A percentile compares a stretch with the other conserved stretches of the same genome.
Conservation (phyloP, 2,113 vertebrate species). For the Centropristis striata region DNA sequence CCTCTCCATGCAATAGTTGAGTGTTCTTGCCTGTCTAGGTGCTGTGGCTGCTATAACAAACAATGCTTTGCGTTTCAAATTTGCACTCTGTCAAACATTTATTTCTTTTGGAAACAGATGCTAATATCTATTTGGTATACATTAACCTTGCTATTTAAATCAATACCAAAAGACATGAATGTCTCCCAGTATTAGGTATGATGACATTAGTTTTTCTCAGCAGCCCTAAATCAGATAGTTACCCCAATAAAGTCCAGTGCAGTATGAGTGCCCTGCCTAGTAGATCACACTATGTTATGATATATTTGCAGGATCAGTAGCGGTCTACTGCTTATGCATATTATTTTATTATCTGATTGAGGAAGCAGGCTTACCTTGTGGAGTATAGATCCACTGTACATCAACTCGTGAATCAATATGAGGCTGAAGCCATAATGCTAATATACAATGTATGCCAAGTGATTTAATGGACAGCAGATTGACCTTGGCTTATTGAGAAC, state of each 20-base stretch:
- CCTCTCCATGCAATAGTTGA: conserved; percentile 1
- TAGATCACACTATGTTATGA: conserved; percentile 5
- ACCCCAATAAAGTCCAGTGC: neutral
- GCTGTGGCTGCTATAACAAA: neutral
- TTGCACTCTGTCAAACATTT: neutral
- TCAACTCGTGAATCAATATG: conserved; percentile 56
- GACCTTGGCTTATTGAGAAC: conserved; percentile 49
- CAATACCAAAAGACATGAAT: neutral
- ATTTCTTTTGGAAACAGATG: neutral
- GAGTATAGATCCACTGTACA: conserved; percentile 47
- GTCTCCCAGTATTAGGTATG: neutral
- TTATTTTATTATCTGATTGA: conserved; percentile 20
- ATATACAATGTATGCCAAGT: conserved; percentile 30
- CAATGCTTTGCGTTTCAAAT: too few species aligned
- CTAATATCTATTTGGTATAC: too few species aligned
- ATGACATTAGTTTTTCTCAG: neutral
- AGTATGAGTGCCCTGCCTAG: neutral
- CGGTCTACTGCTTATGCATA: conserved; percentile 16
- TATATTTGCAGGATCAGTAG: conserved; percentile 22
- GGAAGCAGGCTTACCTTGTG: conserved; percentile 22
- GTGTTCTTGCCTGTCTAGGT: neutral
- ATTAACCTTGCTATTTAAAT: neutral
- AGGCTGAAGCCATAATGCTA: conserved; percentile 45
- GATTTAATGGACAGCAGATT: conserved; percentile 22
- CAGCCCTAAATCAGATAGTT: neutral